Evolutionary conservation across 2,797 vertebrate species (phyloP), one percentile per base, ranked within the genome.

Genomic region (Sebastes oblongus): DNA sequence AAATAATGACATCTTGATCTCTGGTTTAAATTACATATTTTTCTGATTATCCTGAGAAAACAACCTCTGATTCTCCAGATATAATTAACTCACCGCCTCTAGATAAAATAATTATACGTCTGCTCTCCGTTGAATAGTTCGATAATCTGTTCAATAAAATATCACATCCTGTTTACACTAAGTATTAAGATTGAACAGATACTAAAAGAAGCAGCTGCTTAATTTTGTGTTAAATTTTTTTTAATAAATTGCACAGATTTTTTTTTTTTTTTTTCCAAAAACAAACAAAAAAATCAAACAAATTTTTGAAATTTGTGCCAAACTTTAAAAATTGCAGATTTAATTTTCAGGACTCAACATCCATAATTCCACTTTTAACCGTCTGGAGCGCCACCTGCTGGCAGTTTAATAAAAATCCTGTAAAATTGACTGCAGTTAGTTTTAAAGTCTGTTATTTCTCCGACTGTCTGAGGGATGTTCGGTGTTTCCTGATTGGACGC

Each of bases 381-480:
- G 7, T 29, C 59, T 54, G 75, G 22, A 80, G 83, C 80, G 72
- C 83, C 88, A 1, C 83, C 86, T 87, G 75, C 86, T 82, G 86
- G 71, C 32, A 0, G n/a, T 6, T 72, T 52, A 1, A 32, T 42
- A 4, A 14, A 24, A 9, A 13, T 50, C 76, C 76, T 58, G 68
- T 36, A 1, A 27, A 16, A 24, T 5, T 36, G 22, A n/a, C 18
- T 24, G 3, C 54, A 46, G 16, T 18, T 18, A 46, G 42, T 18
- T 4, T 46, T 46, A 46, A 18, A 18, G 42, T 46, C 39, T 42
- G 39, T 42, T 42, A 42, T 42, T 46, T 46, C 42, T 8, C 42
- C 7, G 42, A 46, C 42, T 46, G 42, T 8, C 42, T 46, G 14
- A 46, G 42, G 42, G 42, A 46, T 46, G 42, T 46, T 46, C 16